phyloP scores from a whole-genome alignment of 2,888 invertebrate genomes.

The Drosophila subquinaria region DNA sequence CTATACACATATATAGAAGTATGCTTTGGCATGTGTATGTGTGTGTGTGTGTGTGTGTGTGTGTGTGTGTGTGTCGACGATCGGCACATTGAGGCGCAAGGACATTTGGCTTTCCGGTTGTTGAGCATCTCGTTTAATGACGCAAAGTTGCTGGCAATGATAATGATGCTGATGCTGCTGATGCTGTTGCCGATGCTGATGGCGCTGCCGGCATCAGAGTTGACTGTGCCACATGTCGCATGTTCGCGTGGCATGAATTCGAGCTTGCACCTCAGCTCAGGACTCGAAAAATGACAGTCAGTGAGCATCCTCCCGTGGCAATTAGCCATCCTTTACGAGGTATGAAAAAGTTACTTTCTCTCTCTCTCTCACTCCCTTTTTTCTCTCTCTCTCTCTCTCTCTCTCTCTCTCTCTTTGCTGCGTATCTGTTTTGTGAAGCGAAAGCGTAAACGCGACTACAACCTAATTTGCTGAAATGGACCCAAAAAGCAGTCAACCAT shows the following conservation, averaged over 20 bases:
- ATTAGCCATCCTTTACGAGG: conserved; percentile 34
- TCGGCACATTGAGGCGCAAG: conserved; percentile 53
- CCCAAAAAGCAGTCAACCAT: conserved; percentile 30
- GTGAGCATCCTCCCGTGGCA: conserved; percentile 22
- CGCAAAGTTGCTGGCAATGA: conserved; percentile 58
- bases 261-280: conserved; percentile 13
- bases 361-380: neutral
- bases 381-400: no score
- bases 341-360: conserved; percentile 9
- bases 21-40: neutral
- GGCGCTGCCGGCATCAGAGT: conserved; percentile 26
- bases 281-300: conserved; percentile 29
- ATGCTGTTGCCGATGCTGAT: conserved; percentile 51
- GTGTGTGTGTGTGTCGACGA: conserved; percentile 27
- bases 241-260: conserved; percentile 22
- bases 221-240: conserved; percentile 28
- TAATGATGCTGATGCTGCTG: conserved; percentile 56
- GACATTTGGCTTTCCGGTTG: conserved; percentile 70
- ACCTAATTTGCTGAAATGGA: conserved; percentile 41
- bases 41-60: conserved; percentile 21
- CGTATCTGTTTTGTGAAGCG: conserved; percentile 9
- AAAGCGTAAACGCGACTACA: conserved; percentile 38
- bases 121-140: conserved; percentile 68
- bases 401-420: neutral
- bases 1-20: neutral